Evolutionary conservation across 2,888 invertebrate genomes (phyloP).

Genomic region (Thysanoteuthis rhombus): DNA sequence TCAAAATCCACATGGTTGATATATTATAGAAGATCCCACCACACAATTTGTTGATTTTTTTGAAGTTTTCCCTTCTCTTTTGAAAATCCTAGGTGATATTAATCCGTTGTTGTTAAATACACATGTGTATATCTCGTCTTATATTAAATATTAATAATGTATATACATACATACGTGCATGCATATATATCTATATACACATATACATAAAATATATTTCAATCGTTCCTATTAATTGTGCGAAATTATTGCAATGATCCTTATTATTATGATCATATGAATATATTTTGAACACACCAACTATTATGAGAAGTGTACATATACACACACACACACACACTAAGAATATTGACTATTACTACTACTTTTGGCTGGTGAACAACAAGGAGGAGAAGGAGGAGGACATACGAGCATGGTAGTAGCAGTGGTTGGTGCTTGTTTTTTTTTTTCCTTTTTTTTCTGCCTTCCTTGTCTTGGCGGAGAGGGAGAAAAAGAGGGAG

Average conservation of each 20-base stretch:
- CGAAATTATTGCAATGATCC: slow-evolving; percentile 27
- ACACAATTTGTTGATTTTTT: slow-evolving; percentile 23
- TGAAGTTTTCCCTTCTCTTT: not conserved
- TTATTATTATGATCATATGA: slow-evolving; percentile 31
- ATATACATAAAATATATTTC: slow-evolving; percentile 27
- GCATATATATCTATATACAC: slow-evolving; percentile 21
- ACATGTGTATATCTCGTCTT: not conserved
- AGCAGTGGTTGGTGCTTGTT: not conserved
- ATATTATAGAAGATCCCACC: slow-evolving; percentile 27
- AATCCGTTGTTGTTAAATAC: slow-evolving; percentile 15
- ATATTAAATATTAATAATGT: not conserved
- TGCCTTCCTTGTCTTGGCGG: not conserved
- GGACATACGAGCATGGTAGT: not conserved
- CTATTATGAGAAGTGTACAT: not conserved
- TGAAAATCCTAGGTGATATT: slow-evolving; percentile 27
- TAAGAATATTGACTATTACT: slow-evolving; percentile 21
- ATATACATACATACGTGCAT: not conserved
- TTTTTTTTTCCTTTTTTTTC: not conserved
- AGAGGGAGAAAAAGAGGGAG: not conserved
- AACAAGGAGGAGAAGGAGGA: not conserved
- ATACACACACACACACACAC: slow-evolving; percentile 29
- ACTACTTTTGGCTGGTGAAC: slow-evolving; percentile 13
- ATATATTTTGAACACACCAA: slow-evolving; percentile 32
- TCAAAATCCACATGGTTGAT: slow-evolving; percentile 26
- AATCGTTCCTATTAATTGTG: slow-evolving; percentile 30